Percentiles rank a stretch among this genome's conserved stretches.
Evolutionary conservation across 2,113 vertebrate species (phyloP).

Genomic region (Epinephelus lanceolatus): DNA sequence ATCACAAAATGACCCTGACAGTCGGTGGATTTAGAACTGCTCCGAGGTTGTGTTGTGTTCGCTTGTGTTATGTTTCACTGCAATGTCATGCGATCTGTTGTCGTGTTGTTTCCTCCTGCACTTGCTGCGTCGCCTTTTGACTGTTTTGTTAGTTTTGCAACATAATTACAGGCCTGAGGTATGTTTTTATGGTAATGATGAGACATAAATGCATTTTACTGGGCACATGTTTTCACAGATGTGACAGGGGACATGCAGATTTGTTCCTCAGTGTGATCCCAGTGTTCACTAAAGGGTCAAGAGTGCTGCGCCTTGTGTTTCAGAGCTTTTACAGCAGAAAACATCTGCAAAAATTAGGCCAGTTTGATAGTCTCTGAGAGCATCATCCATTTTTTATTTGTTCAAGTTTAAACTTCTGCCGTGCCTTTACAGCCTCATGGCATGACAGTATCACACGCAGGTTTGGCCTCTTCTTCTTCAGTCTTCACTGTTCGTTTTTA

Average conservation of each 20-base stretch:
- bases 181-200: constrained; percentile 8
- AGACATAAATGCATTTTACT: neutral
- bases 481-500: neutral
- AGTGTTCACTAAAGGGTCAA: constrained; percentile 15
- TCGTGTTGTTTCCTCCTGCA: constrained; percentile 4
- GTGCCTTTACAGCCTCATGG: neutral
- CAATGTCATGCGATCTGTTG: constrained; percentile 25
- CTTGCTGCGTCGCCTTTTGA: neutral
- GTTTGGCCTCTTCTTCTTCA: neutral
- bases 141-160: constrained; percentile 41
- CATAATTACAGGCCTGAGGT: constrained; percentile 2
- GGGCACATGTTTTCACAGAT: neutral
- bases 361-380: constrained; percentile 55
- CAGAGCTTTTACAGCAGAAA: constrained; percentile 43
- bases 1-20: constrained; percentile 72
- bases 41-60: constrained; percentile 55
- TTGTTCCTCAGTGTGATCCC: constrained; percentile 3
- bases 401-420: constrained; percentile 35
- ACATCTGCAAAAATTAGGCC: constrained; percentile 45
- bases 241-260: constrained; percentile 4
- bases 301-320: constrained; percentile 11
- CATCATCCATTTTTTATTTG: constrained; percentile 69
- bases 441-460: neutral
- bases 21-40: constrained; percentile 60
- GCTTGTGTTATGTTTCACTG: constrained; percentile 35